Base-by-base conservation (phyloP, 2,797 vertebrate genomes). In the Phoeniculus purpureus region DNA sequence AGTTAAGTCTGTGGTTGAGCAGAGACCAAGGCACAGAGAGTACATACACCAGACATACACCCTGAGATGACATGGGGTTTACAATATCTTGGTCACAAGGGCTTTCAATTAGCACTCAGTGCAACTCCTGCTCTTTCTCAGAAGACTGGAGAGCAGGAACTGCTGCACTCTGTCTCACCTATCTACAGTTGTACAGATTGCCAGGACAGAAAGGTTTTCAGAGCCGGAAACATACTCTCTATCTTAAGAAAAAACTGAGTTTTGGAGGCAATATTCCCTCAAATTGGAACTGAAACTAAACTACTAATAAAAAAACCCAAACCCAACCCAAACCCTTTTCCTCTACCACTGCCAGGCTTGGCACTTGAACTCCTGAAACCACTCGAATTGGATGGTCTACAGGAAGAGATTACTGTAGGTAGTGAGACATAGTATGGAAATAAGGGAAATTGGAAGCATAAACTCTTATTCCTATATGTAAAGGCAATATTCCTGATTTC, bases 401-500 rank as follows among this genome's bases (percentile, higher is more conserved):
- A 77, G 61, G 65, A 91, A 65, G 3, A 43, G 58, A 85, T 12
- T 74, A 32, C 5, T 25, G 37, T 32, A 37, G 51, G 16, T 11
- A 45, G 27, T 62, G 19, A 43, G 26, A 74, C 2, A 20, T 0
- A n/a, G n/a, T 18, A 37, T 12, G 58, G 64, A 64, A 94, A 43
- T 34, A 82, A 37, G 61, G 15, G 32, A 85, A 71, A 13, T 31
- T 21, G 48, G 62, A 93, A 43, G 8, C 0, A 0, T 65, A 93
- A 82, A 80, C n/a, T 50, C 67, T 5, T 7, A 61, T 20, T 89
- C 81, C n/a, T 16, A 34, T 15, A 52, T 3, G n/a, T 45, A 72
- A 82, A 88, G 82, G n/a, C 65, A 77, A 68, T 76, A 80, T 77
- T 74, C n/a, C 23, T 80, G 59, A 89, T 87, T 95, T 95, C 40